A percentile compares a stretch with the other conserved stretches of the same genome.
These are phyloP conservation scores for Xerus rutilus DNA, from an alignment of 2,797 vertebrate genomes.

Conservation along the genomic window DNA sequence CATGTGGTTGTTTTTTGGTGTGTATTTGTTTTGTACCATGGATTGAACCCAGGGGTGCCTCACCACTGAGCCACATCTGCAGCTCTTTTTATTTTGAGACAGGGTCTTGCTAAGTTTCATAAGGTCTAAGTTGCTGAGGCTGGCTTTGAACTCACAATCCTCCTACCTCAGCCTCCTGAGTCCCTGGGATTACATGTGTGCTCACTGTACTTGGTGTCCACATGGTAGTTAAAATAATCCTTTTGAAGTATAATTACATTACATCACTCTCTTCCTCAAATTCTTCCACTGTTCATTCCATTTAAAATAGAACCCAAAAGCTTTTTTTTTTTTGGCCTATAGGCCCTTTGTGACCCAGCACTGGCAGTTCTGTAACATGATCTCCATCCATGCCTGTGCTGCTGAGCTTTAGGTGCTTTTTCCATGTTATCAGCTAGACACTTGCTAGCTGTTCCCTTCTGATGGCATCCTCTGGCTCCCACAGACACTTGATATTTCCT, in stretches of 20 bases:
- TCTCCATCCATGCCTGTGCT: neutral
- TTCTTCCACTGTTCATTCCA: neutral
- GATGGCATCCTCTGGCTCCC: neutral
- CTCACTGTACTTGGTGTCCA: too few relatives aligned
- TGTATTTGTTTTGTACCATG: too few relatives aligned
- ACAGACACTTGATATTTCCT: neutral
- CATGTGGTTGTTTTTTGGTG: neutral
- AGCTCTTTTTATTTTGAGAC: too few relatives aligned
- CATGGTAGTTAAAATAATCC: neutral
- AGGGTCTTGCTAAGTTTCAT: too few relatives aligned
- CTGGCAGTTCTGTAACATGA: neutral
- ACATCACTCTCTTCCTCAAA: neutral
- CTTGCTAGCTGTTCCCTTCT: neutral
- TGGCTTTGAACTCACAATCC: too few relatives aligned
- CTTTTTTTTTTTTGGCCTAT: neutral
- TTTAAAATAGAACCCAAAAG: neutral
- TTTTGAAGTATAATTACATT: neutral
- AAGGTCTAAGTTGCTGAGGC: too few relatives aligned
- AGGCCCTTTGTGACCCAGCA: neutral
- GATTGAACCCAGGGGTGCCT: too few relatives aligned
- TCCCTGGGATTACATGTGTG: too few relatives aligned
- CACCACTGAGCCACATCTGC: too few relatives aligned
- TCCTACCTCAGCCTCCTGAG: too few relatives aligned
- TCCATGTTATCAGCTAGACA: neutral
- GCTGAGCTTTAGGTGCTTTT: neutral